Base-by-base conservation (phyloP, 2,113 vertebrate species). In the Okapia johnstoni region DNA sequence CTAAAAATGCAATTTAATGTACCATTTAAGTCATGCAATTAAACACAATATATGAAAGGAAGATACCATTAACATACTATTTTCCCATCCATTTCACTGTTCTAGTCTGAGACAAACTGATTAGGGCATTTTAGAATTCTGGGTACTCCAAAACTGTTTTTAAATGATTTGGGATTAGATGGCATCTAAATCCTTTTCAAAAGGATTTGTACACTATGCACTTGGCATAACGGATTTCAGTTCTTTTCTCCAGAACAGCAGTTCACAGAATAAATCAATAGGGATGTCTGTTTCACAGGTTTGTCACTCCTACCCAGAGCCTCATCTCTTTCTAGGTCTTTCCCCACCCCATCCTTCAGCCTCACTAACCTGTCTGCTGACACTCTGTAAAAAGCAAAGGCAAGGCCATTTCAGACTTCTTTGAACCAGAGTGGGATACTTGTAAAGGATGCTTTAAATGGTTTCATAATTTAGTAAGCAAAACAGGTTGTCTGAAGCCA, bases 91-190 rank as follows among this genome's bases (percentile, higher is more conserved):
- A 93, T 96, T 96, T 96, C 86, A 89, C 55, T 85, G 30, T 81
- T 85, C 36, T 85, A 86, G 63, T 88, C 40, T 90, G 23, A 94
- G 46, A 97, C 60, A 96, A 96, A 95, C 17, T 93, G 77, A 83
- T 91, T 60, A 43, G 52, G 61, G 70, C 91, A 98, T 94, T 97
- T 98, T 93, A 92, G 93, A 97, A 97, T 97, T 81, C 96, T 96
- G 36, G 55, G 60, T 88, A 88, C 40, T 96, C 95, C 85, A 95
- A 96, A 98, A 96, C n/a, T 88, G 81, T 96, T 98, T 98, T 96
- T 88, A 96, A 97, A 97, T 97, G 94, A 96, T 93, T 94, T 95
- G 94, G 88, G 97, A 98, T 98, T 98, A 98, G 88, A 94, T 84
- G 85, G 81, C 93, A 96, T 92, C 97, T 97, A 92, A 97, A 83